Base-by-base conservation (phyloP, 1,140 invertebrate genomes). In the Frieseomelitta varia region DNA sequence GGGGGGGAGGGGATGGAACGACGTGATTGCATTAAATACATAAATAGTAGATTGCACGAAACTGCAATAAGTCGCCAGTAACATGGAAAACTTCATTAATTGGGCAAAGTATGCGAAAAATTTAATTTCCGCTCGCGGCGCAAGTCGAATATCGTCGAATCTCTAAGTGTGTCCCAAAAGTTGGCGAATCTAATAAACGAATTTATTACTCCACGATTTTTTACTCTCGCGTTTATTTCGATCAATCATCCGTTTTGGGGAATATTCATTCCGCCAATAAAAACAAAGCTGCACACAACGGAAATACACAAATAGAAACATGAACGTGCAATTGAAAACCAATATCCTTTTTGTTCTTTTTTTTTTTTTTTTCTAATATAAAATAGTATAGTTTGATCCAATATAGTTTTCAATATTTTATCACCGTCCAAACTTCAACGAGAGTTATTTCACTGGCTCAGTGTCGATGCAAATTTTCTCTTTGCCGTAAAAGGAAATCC, bases 41-140 rank as follows among this genome's bases (percentile, higher is more conserved):
- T 30, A 47, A 39, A 47, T 11, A n/a, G 15, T 47, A 6, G 39
- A 58, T 68, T 65, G 65, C 69, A 47, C 69, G 14, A 39, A 56
- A 69, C 12, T 39, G 1, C n/a, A 4, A 4, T 21, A 15, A 8
- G 17, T 19, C 6, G n/a, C 68, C 51, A 27, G 24, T 11, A 21
- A 55, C 53, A 47, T 53, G 67, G n/a, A 80, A 58, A 72, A 72
- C 55, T 47, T 71, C 21, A 10, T 34, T 2, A 8, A 80, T 39
- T 71, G 47, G 68, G 12, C 39, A 47, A 71, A 14, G 12, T 71
- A n/a, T n/a, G 58, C 47, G 79, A 47, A 81, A 75, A 74, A 81
- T 81, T 81, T 72, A 55, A 81, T 74, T 74, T 63, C 19, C 55
- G 19, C 17, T 10, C 39, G n/a, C 21, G 27, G 4, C 30, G 24